phyloP scores from a whole-genome alignment of 2,888 invertebrate species.

The Nomada goodeniana region DNA sequence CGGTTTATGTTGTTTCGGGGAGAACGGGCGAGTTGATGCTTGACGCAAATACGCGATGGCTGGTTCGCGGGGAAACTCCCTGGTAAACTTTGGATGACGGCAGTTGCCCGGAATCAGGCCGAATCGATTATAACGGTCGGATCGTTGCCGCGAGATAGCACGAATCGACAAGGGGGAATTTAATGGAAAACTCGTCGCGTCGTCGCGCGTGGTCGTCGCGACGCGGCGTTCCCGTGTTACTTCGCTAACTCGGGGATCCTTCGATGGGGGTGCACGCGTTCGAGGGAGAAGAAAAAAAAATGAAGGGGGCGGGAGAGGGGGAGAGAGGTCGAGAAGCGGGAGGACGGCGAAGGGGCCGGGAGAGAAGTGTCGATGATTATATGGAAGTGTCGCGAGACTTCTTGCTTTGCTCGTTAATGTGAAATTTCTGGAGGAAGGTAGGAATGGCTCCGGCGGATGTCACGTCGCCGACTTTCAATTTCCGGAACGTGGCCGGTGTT shows the following conservation, averaged over 20 bases:
- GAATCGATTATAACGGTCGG: conserved; percentile 80
- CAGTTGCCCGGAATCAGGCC: conserved; percentile 80
- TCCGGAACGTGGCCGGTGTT: conserved; percentile 72
- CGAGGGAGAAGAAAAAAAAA: not conserved
- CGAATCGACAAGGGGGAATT: conserved; percentile 77
- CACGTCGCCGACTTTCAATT: conserved; percentile 82
- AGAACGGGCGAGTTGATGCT: conserved; percentile 54
- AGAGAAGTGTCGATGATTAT: conserved; percentile 31
- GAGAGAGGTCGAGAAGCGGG: conserved; percentile 17
- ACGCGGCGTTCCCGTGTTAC: conserved; percentile 35
- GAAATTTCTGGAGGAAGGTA: conserved; percentile 68
- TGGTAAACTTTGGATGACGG: conserved; percentile 79
- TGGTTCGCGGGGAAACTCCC: conserved; percentile 65
- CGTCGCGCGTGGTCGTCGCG: conserved; percentile 17
- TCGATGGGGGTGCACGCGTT: conserved; percentile 9
- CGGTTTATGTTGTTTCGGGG: conserved; percentile 54
- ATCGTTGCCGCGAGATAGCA: conserved; percentile 77
- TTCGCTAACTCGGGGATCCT: conserved; percentile 50
- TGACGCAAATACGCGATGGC: conserved; percentile 68
- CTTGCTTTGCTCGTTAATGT: conserved; percentile 68
- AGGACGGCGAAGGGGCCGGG: conserved; percentile 21
- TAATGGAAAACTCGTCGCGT: conserved; percentile 74
- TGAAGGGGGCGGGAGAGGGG: not conserved
- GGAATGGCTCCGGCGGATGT: conserved; percentile 71
- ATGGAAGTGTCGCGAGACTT: conserved; percentile 29